These are phyloP conservation scores for Palythoa grandiflora DNA, from an alignment of 92 coral and sea anemone genomes.

Conservation along the genomic window DNA sequence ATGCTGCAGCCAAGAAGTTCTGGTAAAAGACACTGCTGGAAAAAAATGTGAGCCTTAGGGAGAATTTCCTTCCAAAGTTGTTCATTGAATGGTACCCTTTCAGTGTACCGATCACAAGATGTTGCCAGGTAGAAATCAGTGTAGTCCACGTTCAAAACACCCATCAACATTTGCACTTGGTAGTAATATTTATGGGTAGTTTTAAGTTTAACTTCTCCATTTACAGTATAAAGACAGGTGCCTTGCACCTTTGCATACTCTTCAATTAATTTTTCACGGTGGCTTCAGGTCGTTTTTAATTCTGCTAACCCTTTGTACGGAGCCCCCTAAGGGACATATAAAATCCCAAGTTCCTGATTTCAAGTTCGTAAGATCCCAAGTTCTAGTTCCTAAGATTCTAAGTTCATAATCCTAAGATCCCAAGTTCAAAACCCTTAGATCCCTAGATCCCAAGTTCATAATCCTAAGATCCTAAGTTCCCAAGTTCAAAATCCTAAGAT, in stretches of 20 bases:
- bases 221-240: too few species aligned
- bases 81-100: slow-evolving; percentile 23
- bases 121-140: slow-evolving; percentile 38
- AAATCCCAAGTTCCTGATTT: neutral
- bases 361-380: neutral
- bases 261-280: too few species aligned
- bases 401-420: neutral
- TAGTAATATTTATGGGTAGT: slow-evolving; percentile 37
- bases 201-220: neutral
- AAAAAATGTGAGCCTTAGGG: slow-evolving; percentile 29
- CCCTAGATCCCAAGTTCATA: neutral
- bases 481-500: neutral
- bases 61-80: slow-evolving; percentile 43
- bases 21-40: slow-evolving; percentile 8
- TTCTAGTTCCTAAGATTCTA: neutral
- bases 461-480: neutral
- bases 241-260: too few species aligned
- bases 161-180: slow-evolving; percentile 22
- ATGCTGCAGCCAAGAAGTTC: slow-evolving; percentile 35
- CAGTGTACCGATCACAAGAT: slow-evolving; percentile 34
- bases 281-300: too few species aligned
- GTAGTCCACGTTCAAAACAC: slow-evolving; percentile 13
- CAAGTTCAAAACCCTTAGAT: neutral
- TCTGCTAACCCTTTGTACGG: too few species aligned
- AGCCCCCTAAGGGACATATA: too few species aligned